Percentiles rank a stretch among this genome's conserved stretches.
Evolutionary conservation across 2,113 vertebrate species (phyloP).

Genomic region (Embiotoca jacksoni): DNA sequence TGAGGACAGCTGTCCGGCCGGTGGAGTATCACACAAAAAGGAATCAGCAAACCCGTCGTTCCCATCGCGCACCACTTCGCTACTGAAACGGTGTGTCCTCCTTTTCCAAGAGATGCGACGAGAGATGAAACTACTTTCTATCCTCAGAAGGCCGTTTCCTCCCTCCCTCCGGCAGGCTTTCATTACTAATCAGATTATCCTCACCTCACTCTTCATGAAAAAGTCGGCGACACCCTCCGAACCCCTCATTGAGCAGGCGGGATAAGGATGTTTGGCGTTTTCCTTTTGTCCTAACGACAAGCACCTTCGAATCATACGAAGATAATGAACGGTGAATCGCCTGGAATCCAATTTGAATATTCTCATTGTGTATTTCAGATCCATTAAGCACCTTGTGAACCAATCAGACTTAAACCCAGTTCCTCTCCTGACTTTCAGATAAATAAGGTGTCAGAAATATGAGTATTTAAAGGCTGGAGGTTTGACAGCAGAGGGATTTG

Average conservation of each 20-base stretch:
- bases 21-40: slow-evolving; percentile 23
- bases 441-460: neutral
- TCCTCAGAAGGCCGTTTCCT: slow-evolving; percentile 31
- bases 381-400: slow-evolving; percentile 2
- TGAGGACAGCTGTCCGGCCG: neutral
- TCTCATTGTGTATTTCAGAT: neutral
- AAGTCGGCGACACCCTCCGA: slow-evolving; percentile 7
- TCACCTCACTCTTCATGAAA: slow-evolving; percentile 42
- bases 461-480: no score
- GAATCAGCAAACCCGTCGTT: slow-evolving; percentile 23
- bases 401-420: neutral
- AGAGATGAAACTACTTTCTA: slow-evolving; percentile 25
- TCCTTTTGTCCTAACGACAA: slow-evolving; percentile 27
- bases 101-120: slow-evolving; percentile 33
- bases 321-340: neutral
- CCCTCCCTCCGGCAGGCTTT: slow-evolving; percentile 43
- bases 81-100: slow-evolving; percentile 32
- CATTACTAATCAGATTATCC: slow-evolving; percentile 74
- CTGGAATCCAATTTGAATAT: slow-evolving; percentile 11
- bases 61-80: slow-evolving; percentile 35
- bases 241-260: slow-evolving; percentile 11
- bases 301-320: neutral
- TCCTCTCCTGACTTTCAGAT: neutral
- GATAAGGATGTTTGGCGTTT: slow-evolving; percentile 8
- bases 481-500: neutral